Conservation (phyloP, 2,888 invertebrate species). For the Platycnemis pennipes region DNA sequence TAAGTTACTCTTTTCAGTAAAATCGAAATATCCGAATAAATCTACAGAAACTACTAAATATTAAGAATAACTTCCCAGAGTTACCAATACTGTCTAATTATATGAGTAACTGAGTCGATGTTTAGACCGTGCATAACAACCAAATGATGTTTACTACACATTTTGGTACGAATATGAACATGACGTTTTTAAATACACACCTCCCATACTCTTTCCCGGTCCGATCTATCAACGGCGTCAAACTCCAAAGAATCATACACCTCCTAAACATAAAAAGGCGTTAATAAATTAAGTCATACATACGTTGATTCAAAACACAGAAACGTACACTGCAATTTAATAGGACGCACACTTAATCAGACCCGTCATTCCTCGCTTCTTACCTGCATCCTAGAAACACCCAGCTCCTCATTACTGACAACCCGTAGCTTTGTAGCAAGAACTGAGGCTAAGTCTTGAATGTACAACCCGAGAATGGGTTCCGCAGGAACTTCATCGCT, state of each 20-base stretch:
- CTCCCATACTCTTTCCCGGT: slow-evolving; percentile 72
- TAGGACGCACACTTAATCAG: neutral
- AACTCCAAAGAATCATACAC: slow-evolving; percentile 75
- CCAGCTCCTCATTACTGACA: slow-evolving; percentile 78
- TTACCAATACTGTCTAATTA: too few relatives aligned
- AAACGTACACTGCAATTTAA: neutral
- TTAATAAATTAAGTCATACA: neutral
- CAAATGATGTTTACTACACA: too few relatives aligned
- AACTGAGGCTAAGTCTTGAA: slow-evolving; percentile 72
- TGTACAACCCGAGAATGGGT: slow-evolving; percentile 72
- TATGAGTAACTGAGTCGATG: too few relatives aligned
- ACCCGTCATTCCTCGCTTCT: neutral
- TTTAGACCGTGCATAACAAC: too few relatives aligned
- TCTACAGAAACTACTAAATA: too few relatives aligned
- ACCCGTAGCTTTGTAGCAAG: slow-evolving; percentile 76
- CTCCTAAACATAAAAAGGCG: slow-evolving; percentile 74
- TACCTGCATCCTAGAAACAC: slow-evolving; percentile 78
- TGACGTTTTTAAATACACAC: slow-evolving; percentile 76
- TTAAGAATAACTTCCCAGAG: too few relatives aligned
- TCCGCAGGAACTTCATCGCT: slow-evolving; percentile 70
- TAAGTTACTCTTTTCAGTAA: too few relatives aligned
- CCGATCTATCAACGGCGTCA: slow-evolving; percentile 71
- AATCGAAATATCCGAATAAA: too few relatives aligned
- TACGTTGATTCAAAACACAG: neutral
- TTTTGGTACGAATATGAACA: too few relatives aligned